Base-by-base conservation (phyloP, 2,888 invertebrate species). In the Megalurothrips usitatus region DNA sequence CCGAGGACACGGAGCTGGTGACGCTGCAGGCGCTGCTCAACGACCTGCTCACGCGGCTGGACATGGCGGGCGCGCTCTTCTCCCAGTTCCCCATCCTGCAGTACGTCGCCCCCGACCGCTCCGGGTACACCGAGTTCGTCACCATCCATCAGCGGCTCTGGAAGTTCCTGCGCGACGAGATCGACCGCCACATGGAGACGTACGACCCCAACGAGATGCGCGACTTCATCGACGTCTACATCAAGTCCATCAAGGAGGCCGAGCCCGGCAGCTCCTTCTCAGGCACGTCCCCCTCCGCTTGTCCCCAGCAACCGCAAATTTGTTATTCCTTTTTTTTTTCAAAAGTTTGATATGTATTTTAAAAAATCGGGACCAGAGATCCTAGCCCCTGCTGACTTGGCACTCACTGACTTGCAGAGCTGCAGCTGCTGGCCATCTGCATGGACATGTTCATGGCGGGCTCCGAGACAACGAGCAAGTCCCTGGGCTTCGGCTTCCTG, bases 361-460 rank as follows among this genome's bases (percentile, higher is more conserved):
- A n/a, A n/a, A n/a, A n/a, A n/a, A n/a, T n/a, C n/a, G n/a, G n/a
- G n/a, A n/a, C 14, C 52, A 52, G 52, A 52, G 17, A 17, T 52
- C 52, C 14, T 52, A 1, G 52, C 52, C 17, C 8, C 58, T 58
- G 34, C 34, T 43, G 34, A 43, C 34, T 43, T 43, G 34, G 6
- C 34, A 6, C 6, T 43, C 34, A 43, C 34, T 43, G 34, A 43
- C 34, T 83, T 83, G 63, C 91, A 83, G 95, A 96, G 86, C 90
- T 91, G 12, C 95, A 95, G 84, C 87, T 96, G 80, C 86, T 95
- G 81, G 94, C 94, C 0, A 91, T 94, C 84, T 94, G 95, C 84
- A 89, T 95, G 90, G 96, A 96, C 84, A 91, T 96, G 90, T 96
- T 96, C 84, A 92, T 95, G 89, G 96, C 95, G 34, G 96, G 95